These are phyloP conservation scores for Alcis repandata DNA, from an alignment of 2,888 invertebrate genomes.

Conservation along the genomic window DNA sequence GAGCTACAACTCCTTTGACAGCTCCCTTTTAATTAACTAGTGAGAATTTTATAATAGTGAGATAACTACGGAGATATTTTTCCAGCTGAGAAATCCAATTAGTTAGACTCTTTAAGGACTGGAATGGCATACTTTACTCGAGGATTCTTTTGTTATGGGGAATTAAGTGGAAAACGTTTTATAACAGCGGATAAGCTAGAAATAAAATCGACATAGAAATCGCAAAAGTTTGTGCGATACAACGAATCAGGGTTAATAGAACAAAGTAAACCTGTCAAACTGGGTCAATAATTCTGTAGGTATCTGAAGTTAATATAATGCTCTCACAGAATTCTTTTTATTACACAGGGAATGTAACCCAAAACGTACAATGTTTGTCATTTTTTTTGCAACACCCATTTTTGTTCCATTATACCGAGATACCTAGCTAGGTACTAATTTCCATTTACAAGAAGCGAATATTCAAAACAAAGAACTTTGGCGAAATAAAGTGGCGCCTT, in stretches of 20 bases:
- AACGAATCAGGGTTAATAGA: background rate
- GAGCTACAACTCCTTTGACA: slow-evolving; percentile 34
- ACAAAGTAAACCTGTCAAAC: slow-evolving; percentile 1
- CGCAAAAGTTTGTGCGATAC: background rate
- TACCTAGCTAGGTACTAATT: background rate
- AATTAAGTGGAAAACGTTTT: slow-evolving; percentile 14
- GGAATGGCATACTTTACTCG: slow-evolving; percentile 23
- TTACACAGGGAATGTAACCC: background rate
- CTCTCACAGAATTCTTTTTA: too few relatives aligned
- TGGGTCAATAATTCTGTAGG: background rate
- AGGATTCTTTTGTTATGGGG: slow-evolving; percentile 11
- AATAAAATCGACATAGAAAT: background rate
- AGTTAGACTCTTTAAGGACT: slow-evolving; percentile 19
- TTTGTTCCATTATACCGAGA: background rate
- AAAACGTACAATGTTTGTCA: background rate
- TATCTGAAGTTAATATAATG: background rate
- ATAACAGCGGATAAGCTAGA: slow-evolving; percentile 1
- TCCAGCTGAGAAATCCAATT: slow-evolving; percentile 29
- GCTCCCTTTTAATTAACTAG: slow-evolving; percentile 36
- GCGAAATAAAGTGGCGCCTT: slow-evolving; percentile 26
- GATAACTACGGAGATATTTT: slow-evolving; percentile 17
- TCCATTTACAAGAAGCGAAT: slow-evolving; percentile 2
- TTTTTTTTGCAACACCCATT: background rate
- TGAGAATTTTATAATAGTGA: slow-evolving; percentile 23
- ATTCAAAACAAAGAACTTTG: slow-evolving; percentile 20